Base-by-base conservation (phyloP, 53 echinoderm and acorn worm species). In the Stichopus horrens region DNA sequence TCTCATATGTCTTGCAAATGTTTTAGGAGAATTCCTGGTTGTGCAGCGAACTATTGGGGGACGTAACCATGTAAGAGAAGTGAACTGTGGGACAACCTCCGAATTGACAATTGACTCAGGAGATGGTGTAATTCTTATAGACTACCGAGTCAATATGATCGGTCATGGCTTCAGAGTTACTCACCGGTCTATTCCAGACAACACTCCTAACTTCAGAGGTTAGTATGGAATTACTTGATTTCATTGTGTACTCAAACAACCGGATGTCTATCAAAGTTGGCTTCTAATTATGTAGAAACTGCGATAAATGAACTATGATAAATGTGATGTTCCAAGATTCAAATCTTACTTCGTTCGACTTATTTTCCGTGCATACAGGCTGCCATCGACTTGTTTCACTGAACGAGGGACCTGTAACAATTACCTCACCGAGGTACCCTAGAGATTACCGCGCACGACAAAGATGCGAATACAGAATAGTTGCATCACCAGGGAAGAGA, bases 401-500 rank as follows among this genome's bases (percentile, higher is more conserved):
- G 21, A 7, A 7, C 7, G 23, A 57, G 4, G 83, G 83, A 5
- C 83, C 83, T 5, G 83, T 83, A 59, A 83, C 83, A n/a, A 22
- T 83, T 8, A 58, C 20, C 14, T 83, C 83, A 7, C 83, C 83
- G 1, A 20, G 83, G 4, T 83, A 83, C 9, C 83, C 83, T 0
- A 5, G 20, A 8, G 58, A 83, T 19, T 83, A 83, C 19, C 58
- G 58, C 0, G 0, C 21, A 58, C 19, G 37, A 5, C 20, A 9
- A 21, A 58, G 8, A 21, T 83, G 83, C 59, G 83, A 83, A 58
- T 83, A n/a, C 11, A 56, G 83, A 19, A 18, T 83, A 0, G 83
- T 83, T 7, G 83, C 83, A 8, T 59, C 58, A 8, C 83, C 83
- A 4, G 83, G 83, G 20, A 83, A 83, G 63, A 56, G 59, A 20